Percentiles rank a stretch among this genome's conserved stretches.
These are phyloP conservation scores for Myocastor coypus DNA, from an alignment of 2,113 vertebrate genomes.

Conservation along the genomic window DNA sequence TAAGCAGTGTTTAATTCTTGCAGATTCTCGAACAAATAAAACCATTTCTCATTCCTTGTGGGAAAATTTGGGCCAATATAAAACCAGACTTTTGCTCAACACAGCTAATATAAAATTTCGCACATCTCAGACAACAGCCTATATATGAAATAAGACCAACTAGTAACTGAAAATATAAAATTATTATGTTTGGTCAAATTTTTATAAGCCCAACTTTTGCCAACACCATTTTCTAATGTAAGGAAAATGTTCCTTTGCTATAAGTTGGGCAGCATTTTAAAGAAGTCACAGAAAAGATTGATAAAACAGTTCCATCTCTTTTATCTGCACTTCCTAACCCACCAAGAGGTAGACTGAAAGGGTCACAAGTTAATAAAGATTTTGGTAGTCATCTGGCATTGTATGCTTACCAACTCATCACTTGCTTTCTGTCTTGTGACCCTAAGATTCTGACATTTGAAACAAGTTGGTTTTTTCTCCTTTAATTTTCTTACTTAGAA, in stretches of 20 bases:
- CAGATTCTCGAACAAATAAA: not conserved
- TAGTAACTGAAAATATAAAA: not conserved
- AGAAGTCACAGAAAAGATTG: not conserved
- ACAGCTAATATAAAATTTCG: not conserved
- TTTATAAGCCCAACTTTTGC: not conserved
- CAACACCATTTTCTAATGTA: not conserved
- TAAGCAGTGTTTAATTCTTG: not conserved
- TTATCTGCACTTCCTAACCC: not conserved
- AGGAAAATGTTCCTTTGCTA: not conserved
- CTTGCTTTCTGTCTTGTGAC: not conserved
- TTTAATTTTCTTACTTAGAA: not conserved
- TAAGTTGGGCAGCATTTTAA: not conserved
- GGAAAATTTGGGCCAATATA: not conserved
- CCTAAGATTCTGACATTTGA: not conserved
- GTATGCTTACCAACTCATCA: not conserved
- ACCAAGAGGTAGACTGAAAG: not conserved
- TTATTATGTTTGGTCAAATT: not conserved
- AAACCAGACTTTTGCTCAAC: not conserved
- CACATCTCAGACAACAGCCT: not conserved
- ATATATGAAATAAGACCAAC: not conserved
- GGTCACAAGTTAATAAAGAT: not conserved
- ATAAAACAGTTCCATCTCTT: not conserved
- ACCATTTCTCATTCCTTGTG: not conserved
- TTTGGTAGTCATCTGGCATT: not conserved
- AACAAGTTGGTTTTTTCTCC: not conserved